Conservation (phyloP, 1,140 invertebrate species). For the Apis mellifera region Amel_HAv3.1 CM009932.2:14608001-14608500, state of each 20-base stretch:
- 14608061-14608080: conserved; percentile 33
- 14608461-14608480: background rate
- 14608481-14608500: background rate
- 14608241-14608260: background rate
- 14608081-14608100: conserved; percentile 55
- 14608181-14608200: conserved; percentile 31
- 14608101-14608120: conserved; percentile 22
- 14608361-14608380: too few relatives aligned
- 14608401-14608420: too few relatives aligned
- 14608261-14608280: too few relatives aligned
- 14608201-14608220: too few relatives aligned
- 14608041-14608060: conserved; percentile 49
- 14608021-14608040: conserved; percentile 34
- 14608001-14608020: conserved; percentile 9
- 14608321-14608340: background rate
- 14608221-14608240: conserved; percentile 65
- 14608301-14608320: conserved; percentile 8
- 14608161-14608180: conserved; percentile 41
- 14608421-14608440: too few relatives aligned
- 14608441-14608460: background rate
- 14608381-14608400: too few relatives aligned
- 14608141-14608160: too few relatives aligned
- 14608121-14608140: background rate
- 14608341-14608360: too few relatives aligned
- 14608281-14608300: background rate